A percentile compares a stretch with the other conserved stretches of the same genome.
These are phyloP conservation scores for Eubasilissa splendida DNA, from an alignment of 2,888 invertebrate species.

Conservation along the genomic window DNA sequence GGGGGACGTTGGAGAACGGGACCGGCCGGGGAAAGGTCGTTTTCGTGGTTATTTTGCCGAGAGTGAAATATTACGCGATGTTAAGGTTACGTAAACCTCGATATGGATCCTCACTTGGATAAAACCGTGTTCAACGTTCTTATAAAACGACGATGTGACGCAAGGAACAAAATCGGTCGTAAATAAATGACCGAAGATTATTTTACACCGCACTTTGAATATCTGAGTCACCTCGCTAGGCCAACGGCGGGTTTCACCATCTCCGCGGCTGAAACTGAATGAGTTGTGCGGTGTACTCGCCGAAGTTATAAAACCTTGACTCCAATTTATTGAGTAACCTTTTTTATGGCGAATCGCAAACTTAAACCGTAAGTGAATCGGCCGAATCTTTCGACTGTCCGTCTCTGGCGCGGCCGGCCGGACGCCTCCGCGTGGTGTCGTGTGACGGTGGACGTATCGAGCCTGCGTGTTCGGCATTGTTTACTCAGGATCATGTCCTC, in stretches of 20 bases:
- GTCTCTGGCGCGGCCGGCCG: background rate
- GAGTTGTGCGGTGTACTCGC: background rate
- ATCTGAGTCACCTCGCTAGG: no score
- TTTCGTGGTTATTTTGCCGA: no score
- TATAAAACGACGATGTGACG: no score
- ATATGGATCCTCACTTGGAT: no score
- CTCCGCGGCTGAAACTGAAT: background rate
- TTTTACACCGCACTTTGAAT: no score
- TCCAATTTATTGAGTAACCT: conserved; percentile 1
- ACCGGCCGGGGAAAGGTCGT: background rate
- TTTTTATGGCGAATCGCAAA: background rate
- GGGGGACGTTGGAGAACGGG: no score
- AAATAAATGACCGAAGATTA: no score
- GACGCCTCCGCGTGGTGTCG: conserved; percentile 12
- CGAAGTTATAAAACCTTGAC: conserved; percentile 2
- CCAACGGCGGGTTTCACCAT: no score
- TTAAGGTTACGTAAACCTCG: no score
- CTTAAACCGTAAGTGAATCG: background rate
- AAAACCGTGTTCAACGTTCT: no score
- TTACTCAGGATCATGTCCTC: background rate
- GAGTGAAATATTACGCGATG: no score
- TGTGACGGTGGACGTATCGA: conserved; percentile 1
- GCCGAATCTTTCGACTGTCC: background rate
- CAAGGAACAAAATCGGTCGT: no score
- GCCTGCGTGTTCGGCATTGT: background rate